Conservation (phyloP, 2,888 invertebrate species). For the Penaeus monodon region DNA sequence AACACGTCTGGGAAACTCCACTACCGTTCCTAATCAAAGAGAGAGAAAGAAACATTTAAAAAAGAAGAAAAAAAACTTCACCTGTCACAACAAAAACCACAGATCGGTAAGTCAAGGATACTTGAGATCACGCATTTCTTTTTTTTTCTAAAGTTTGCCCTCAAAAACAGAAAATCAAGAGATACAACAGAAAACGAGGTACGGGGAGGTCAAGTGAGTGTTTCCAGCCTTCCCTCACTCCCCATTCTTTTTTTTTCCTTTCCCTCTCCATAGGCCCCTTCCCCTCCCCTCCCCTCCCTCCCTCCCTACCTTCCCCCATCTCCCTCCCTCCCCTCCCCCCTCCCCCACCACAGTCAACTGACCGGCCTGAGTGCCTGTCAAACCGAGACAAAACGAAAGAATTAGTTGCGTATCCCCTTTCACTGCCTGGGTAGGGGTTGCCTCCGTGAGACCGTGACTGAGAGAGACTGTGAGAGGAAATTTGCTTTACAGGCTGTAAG, state of each 20-base stretch:
- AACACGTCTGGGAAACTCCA: no score
- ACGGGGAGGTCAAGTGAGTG: neutral
- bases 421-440: no score
- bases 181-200: no score
- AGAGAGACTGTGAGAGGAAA: no score
- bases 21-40: no score
- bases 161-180: no score
- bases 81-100: no score
- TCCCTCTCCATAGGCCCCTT: neutral
- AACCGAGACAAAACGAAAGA: no score
- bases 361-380: no score
- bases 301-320: neutral
- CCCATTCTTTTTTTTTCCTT: neutral
- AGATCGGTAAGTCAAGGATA: neutral
- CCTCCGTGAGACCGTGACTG: no score
- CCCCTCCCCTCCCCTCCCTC: neutral
- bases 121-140: neutral
- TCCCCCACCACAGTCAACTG: neutral
- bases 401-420: no score
- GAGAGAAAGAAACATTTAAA: neutral
- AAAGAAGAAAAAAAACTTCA: neutral
- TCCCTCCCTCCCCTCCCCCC: neutral
- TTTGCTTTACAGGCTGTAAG: no score
- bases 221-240: neutral
- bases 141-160: neutral